Evolutionary conservation across 2,113 vertebrate genomes (phyloP).

Genomic region (Girardinichthys multiradiatus): DNA sequence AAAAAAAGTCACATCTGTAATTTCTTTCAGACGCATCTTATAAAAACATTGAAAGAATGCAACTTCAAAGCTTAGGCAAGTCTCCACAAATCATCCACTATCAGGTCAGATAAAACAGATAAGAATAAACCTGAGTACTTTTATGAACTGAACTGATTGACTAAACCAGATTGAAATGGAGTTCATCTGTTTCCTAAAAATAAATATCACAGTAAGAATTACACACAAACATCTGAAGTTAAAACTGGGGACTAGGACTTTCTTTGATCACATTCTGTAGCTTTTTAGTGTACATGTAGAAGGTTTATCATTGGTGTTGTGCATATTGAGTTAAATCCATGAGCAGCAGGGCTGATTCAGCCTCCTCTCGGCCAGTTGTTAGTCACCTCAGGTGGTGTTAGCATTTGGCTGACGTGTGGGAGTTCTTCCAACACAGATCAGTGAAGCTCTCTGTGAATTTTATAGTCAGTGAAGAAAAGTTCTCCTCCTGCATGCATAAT

Average conservation of each 20-base stretch:
- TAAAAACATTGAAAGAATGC: background rate
- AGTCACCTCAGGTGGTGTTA: constrained; percentile 51
- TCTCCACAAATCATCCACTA: constrained; percentile 1
- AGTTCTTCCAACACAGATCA: constrained; percentile 56
- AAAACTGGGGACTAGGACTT: background rate
- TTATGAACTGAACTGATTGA: background rate
- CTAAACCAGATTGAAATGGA: background rate
- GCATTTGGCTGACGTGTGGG: constrained; percentile 55
- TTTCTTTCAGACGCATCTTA: too few species aligned
- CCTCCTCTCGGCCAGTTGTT: constrained; percentile 44
- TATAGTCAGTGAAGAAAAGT: constrained; percentile 10
- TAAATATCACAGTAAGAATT: background rate
- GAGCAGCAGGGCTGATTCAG: constrained; percentile 17
- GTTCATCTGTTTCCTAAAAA: background rate
- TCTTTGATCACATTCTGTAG: background rate
- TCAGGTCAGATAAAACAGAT: background rate
- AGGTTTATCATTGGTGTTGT: background rate
- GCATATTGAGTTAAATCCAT: constrained; percentile 10
- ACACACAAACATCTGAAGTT: background rate
- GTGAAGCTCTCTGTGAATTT: constrained; percentile 13
- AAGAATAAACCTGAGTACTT: constrained; percentile 10
- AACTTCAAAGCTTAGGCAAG: constrained; percentile 3
- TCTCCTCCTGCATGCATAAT: background rate
- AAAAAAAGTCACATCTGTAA: too few species aligned
- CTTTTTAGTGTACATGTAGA: background rate